A percentile compares a stretch with the other conserved stretches of the same genome.
Conservation (phyloP, 2,113 vertebrate genomes). For the Typhlomys cinereus region DNA sequence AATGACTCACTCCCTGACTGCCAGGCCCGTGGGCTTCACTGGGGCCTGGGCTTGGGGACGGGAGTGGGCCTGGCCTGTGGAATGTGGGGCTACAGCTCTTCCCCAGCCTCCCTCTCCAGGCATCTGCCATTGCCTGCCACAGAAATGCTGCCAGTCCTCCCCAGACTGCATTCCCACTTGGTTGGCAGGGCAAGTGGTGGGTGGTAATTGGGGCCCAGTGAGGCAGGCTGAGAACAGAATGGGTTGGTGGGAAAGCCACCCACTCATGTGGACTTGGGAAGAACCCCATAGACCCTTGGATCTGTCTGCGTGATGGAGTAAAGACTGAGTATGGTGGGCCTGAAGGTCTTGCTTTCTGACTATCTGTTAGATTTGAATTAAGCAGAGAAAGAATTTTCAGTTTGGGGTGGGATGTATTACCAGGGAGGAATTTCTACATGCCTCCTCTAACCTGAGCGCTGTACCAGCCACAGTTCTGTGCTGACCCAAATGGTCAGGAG, state of each 20-base stretch:
- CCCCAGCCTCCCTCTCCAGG: neutral
- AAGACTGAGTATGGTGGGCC: neutral
- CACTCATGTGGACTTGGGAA: neutral
- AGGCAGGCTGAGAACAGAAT: neutral
- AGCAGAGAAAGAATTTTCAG: neutral
- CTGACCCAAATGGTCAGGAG: neutral
- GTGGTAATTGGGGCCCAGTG: neutral
- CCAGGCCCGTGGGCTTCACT: neutral
- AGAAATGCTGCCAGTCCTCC: neutral
- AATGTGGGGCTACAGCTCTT: no score
- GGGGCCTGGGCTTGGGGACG: neutral
- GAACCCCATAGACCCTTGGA: neutral
- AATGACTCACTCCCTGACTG: neutral
- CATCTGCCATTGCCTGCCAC: neutral
- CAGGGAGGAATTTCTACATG: neutral
- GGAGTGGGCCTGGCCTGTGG: neutral
- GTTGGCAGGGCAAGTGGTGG: neutral
- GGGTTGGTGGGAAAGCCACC: neutral
- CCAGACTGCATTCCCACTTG: neutral
- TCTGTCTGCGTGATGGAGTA: neutral
- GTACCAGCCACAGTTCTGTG: neutral
- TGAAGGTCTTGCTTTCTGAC: neutral
- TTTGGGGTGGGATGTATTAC: neutral
- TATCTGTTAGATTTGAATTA: neutral
- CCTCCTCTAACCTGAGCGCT: neutral